phyloP scores from a whole-genome alignment of 2,888 invertebrate species.

The Papilio gigon region DNA sequence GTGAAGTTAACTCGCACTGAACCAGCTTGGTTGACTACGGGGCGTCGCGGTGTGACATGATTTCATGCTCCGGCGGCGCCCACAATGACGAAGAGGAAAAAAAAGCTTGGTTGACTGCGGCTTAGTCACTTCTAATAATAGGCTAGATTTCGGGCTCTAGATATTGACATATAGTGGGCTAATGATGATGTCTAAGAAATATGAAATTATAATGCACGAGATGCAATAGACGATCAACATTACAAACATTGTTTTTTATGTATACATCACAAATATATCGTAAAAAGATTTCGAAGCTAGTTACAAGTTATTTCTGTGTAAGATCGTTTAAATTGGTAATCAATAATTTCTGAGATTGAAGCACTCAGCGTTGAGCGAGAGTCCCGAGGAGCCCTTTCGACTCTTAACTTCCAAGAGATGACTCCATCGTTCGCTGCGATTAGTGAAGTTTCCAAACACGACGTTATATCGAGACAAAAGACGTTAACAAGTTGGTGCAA shows the following conservation, averaged over 20 bases:
- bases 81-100: too few species aligned
- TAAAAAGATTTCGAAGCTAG: too few species aligned
- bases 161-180: too few species aligned
- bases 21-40: too few species aligned
- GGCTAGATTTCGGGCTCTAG: too few species aligned
- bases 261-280: neutral
- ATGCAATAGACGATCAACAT: neutral
- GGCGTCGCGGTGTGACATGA: too few species aligned
- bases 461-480: conserved; percentile 19
- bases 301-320: too few species aligned
- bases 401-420: conserved; percentile 13
- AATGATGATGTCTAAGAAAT: too few species aligned
- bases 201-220: neutral
- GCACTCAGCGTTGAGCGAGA: neutral
- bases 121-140: too few species aligned
- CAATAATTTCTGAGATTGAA: conserved; percentile 1
- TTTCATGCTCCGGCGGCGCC: too few species aligned
- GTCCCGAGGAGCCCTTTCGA: neutral
- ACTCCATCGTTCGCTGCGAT: conserved; percentile 17
- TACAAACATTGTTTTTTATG: neutral
- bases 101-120: too few species aligned
- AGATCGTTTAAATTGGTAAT: neutral
- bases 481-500: conserved; percentile 19
- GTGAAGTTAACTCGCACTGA: too few species aligned
- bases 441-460: conserved; percentile 19